Base-by-base conservation (phyloP, 2,888 invertebrate species). In the Oligia strigilis region DNA sequence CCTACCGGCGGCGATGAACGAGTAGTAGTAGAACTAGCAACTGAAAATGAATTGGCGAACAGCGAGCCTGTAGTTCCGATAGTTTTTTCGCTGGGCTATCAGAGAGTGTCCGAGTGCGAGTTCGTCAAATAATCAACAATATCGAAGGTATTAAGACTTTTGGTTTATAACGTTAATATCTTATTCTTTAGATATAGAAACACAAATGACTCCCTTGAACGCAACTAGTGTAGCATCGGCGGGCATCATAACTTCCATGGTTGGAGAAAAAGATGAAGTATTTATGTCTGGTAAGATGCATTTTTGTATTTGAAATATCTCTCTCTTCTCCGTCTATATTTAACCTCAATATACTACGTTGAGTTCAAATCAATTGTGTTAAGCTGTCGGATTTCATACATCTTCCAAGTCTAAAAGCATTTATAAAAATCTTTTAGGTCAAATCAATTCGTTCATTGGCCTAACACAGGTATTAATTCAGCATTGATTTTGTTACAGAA, bases 251-350 rank as follows among this genome's bases (percentile, higher is more conserved):
- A 23, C 83, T 29, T 77, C 76, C 0, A 14, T 8, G 3, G 43
- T 17, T 29, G 40, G n/a, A 29, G 49, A 43, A 58, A 75, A 73
- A n/a, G 67, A 66, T 2, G 77, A 82, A 67, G 40, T 64, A n/a
- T 76, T 88, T 19, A 58, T 75, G 36, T 71, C 82, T 64, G 55
- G 88, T 86, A 65, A 64, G 19, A 43, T 13, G 55, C 0, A 23
- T 40, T 23, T 36, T 4, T 46, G 29, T 13, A 70, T 49, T 70
- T 40, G 11, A 9, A 14, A 43, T 58, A 11, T 43, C 23, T 60
- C 13, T 46, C 0, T 55, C 55, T 55, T 19, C 52, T 17, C 19
- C 19, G 52, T 52, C 19, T 52, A 17, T 19, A 55, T 55, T 8
- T 8, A 52, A 29, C 3, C 29, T 29, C 23, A 17, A 29, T 23